Percentiles rank a stretch among this genome's conserved stretches.
Evolutionary conservation across 2,888 invertebrate species (phyloP).

Genomic region (Netelia inedita): DNA sequence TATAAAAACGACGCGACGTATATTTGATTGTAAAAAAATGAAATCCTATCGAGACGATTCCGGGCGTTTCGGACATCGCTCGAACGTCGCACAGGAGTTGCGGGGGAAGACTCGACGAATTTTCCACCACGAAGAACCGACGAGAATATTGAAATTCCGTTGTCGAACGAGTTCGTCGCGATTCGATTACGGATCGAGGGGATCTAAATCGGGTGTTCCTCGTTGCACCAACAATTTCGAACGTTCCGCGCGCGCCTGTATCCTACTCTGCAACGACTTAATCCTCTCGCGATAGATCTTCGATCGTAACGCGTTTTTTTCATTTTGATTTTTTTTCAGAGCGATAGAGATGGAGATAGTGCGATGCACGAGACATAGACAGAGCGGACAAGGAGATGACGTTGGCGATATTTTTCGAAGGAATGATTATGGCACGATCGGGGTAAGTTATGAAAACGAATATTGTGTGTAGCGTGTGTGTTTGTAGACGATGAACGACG

Average conservation of each 20-base stretch:
- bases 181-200: conserved; percentile 88
- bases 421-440: conserved; percentile 52
- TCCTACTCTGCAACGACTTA: conserved; percentile 94
- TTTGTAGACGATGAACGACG: conserved; percentile 66
- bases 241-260: conserved; percentile 94
- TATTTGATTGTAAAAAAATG: conserved; percentile 7
- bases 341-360: conserved; percentile 72
- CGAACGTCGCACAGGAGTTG: conserved; percentile 32
- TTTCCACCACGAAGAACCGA: conserved; percentile 65
- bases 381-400: conserved; percentile 54
- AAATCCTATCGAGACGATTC: conserved; percentile 32
- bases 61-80: conserved; percentile 24
- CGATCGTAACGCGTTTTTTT: conserved; percentile 77
- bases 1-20: conserved; percentile 55
- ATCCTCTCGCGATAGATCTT: conserved; percentile 95
- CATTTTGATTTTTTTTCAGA: conserved; percentile 53
- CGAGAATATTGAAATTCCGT: neutral
- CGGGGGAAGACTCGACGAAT: conserved; percentile 57
- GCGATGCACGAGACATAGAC: conserved; percentile 55
- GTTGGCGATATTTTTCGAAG: conserved; percentile 9
- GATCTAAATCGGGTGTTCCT: conserved; percentile 93
- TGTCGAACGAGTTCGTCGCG: conserved; percentile 36
- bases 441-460: conserved; percentile 54
- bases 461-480: conserved; percentile 43
- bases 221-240: conserved; percentile 95